Conservation (phyloP, 2,888 invertebrate genomes). For the Drosophila kuntzei region DNA sequence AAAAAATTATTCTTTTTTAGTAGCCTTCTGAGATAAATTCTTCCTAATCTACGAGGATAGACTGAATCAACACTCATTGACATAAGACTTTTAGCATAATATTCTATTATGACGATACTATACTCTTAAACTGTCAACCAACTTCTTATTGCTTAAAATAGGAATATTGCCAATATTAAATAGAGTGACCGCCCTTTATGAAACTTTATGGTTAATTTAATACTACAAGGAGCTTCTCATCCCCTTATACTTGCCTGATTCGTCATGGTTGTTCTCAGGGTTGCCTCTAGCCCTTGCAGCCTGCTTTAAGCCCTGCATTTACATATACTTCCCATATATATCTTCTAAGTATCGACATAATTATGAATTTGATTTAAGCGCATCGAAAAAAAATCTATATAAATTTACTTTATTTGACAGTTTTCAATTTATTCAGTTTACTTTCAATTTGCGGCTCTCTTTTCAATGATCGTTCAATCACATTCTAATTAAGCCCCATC, state of each 20-base stretch:
- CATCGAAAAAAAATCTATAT: neutral
- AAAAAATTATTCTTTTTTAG: neutral
- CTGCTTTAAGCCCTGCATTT: neutral
- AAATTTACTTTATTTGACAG: slow-evolving; percentile 6
- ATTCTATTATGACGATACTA: too few species aligned
- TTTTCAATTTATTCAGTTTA: slow-evolving; percentile 1
- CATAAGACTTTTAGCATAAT: too few species aligned
- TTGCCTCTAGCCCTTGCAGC: neutral
- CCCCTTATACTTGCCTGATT: too few species aligned
- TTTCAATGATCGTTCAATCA: slow-evolving; percentile 22
- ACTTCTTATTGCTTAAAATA: too few species aligned
- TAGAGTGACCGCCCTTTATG: too few species aligned
- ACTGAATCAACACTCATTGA: neutral
- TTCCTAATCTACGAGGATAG: neutral
- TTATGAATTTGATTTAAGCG: too few species aligned
- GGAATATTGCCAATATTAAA: too few species aligned
- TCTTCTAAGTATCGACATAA: neutral
- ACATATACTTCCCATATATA: too few species aligned
- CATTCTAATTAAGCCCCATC: slow-evolving; percentile 47
- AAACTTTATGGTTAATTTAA: too few species aligned
- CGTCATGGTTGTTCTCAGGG: too few species aligned
- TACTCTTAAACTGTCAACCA: too few species aligned
- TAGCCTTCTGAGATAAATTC: neutral
- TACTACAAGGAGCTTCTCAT: too few species aligned
- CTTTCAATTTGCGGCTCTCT: neutral